Conservation (phyloP, 2,113 vertebrate genomes). For the Brachionichthys hirsutus region DNA sequence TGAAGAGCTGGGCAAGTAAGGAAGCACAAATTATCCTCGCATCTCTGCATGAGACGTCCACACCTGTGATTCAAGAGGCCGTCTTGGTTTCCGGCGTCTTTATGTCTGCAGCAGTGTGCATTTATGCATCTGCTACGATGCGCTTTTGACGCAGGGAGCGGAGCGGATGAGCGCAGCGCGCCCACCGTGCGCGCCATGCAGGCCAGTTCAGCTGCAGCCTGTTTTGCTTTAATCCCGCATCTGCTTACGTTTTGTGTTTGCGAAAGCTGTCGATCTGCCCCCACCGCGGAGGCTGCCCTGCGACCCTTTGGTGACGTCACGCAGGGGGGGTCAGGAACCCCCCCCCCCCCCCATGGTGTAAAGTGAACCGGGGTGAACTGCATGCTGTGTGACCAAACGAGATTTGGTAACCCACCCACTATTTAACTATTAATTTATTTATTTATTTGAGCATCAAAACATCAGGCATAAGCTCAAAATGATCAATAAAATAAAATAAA, state of each 20-base stretch:
- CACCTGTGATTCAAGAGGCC: conserved; percentile 60
- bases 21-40: conserved; percentile 13
- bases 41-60: conserved; percentile 56
- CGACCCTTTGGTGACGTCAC: conserved; percentile 30
- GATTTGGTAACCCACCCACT: conserved; percentile 27
- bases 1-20: conserved; percentile 99
- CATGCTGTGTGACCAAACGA: conserved; percentile 30
- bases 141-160: background rate
- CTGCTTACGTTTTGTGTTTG: conserved; percentile 12
- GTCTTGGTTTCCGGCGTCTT: conserved; percentile 43
- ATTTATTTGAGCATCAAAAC: too few relatives aligned
- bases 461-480: too few relatives aligned
- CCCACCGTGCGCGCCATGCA: background rate
- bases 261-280: conserved; percentile 22
- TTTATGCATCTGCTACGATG: too few relatives aligned
- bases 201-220: conserved; percentile 19
- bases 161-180: too few relatives aligned
- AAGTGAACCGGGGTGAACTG: conserved; percentile 26
- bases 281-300: conserved; percentile 33
- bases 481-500: too few relatives aligned
- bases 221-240: conserved; percentile 39
- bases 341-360: conserved; percentile 3
- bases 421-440: too few relatives aligned
- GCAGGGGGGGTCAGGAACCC: conserved; percentile 3
- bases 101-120: conserved; percentile 6